phyloP scores from a whole-genome alignment of 1,140 invertebrate species.

The Delia radicum region DNA sequence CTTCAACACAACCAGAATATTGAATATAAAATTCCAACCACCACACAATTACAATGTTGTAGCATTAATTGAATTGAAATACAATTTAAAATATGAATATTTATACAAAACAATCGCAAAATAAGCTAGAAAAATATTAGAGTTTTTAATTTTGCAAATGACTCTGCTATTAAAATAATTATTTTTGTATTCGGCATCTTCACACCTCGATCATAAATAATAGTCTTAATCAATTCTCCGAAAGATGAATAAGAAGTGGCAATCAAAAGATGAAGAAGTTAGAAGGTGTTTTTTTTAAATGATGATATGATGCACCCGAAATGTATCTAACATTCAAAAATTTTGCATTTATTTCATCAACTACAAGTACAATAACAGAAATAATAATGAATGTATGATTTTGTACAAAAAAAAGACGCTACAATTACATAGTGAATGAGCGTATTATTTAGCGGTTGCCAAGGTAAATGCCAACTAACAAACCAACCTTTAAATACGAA shows the following conservation, averaged over 20 bases:
- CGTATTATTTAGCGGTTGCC: conserved; percentile 9
- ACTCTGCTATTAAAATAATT: conserved; percentile 19
- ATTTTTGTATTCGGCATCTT: conserved; percentile 18
- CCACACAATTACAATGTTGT: too few relatives aligned
- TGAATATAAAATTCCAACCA: too few relatives aligned
- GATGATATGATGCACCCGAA: conserved; percentile 14
- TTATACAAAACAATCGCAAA: background rate
- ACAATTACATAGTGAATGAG: background rate
- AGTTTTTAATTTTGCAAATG: background rate
- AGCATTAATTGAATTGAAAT: background rate
- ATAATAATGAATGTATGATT: too few relatives aligned
- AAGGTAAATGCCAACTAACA: conserved; percentile 22
- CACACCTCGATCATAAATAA: conserved; percentile 18
- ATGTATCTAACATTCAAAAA: background rate
- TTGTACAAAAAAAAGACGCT: background rate
- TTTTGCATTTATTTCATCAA: background rate
- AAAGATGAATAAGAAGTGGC: background rate
- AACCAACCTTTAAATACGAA: conserved; percentile 17
- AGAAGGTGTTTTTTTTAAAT: background rate
- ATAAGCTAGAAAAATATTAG: too few relatives aligned
- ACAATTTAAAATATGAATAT: background rate
- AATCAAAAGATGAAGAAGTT: background rate
- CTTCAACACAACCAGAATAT: too few relatives aligned
- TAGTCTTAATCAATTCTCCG: background rate
- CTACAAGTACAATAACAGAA: too few relatives aligned